Base-by-base conservation (phyloP, 30 jellyfish, hydroid and myxozoan genomes). In the Chrysaora quinquecirrha region DNA sequence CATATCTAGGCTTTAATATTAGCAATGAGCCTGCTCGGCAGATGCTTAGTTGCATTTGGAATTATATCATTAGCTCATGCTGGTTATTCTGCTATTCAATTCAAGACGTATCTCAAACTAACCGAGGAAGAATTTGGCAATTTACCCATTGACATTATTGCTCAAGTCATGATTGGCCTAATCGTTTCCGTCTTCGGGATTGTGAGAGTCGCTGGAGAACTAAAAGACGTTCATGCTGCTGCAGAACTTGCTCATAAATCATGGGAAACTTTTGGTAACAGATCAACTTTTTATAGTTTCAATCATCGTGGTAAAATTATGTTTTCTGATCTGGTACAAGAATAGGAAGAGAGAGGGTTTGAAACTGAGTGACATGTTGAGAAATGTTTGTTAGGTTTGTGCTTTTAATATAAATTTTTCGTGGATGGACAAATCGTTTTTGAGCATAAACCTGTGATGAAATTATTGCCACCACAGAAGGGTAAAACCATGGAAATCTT, bases 261-360 rank as follows among this genome's bases (percentile, higher is more conserved):
- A 7, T 91, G 98, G 98, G 98, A 91, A 86, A 85, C 96, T 19
- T 87, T 85, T 48, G 98, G 98, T 21, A 91, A 91, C 50, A 62
- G 98, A 35, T 80, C 96, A 47, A 85, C 98, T 9, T 91, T 91
- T 75, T 85, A 85, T 65, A 78, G 76, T 14, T 91, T 91, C 80
- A 91, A 82, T 66, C 98, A 91, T 50, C 90, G 98, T 20, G 98
- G 98, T 14, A 94, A 86, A 78, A 69, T 69, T 6, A 73, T 91
- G 84, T 90, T 90, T 68, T 88, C 92, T n/a, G 96, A 90, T 70
- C 71, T 87, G 11, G 43, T 74, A 30, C 92, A 88, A 54, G 97
- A 88, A 20, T 87, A n/a, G n/a, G n/a, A n/a, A n/a, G n/a, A n/a
- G n/a, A n/a, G n/a, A n/a, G n/a, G n/a, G n/a, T n/a, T n/a, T n/a